Evolutionary conservation across 2,113 vertebrate species (phyloP), one percentile per base, ranked within the genome.

Genomic region (Ochotona princeps): DNA sequence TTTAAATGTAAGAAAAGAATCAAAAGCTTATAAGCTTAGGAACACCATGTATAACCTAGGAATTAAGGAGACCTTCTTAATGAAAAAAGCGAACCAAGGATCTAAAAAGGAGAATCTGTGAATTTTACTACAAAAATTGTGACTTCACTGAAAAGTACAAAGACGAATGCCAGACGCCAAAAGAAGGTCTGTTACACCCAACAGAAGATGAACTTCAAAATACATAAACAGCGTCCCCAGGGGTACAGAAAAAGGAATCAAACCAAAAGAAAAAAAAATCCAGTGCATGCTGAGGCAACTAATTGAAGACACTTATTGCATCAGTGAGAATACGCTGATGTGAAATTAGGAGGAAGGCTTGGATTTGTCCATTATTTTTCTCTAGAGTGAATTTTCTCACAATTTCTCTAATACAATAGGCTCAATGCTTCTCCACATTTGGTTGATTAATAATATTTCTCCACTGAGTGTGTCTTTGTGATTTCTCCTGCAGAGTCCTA

Each of bases 1-100:
- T 25, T 44, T 92, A 38, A 96, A 69, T 60, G 32, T 65, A 91
- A 92, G 87, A 70, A 61, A 85, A 21, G 76, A 87, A 95, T 60
- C 28, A 86, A 91, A 93, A 95, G 63, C 20, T 83, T 82, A 83
- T 17, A 90, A 80, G 74, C 26, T 63, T 63, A 92, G 54, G 44
- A 61, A 20, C n/a, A 76, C 35, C 79, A 61, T 44, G 30, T 72
- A 92, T 61, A 92, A 87, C 4, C n/a, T 30, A 72, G 17, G 21
- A 15, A 81, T 84, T 92, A 92, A 87, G n/a, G 38, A 91, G 14
- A 81, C 5, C 1, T 1, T 13, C 83, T 92, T 63, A 75, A 87
- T 76, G 63, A 63, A 82, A 75, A 85, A 61, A 78, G 60, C 57
- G 90, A 81, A 89, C 79, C 7, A 76, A 93, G 18, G 90, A 70